Evolutionary conservation across 2,888 invertebrate species (phyloP).

Genomic region (Homarus gammarus): DNA sequence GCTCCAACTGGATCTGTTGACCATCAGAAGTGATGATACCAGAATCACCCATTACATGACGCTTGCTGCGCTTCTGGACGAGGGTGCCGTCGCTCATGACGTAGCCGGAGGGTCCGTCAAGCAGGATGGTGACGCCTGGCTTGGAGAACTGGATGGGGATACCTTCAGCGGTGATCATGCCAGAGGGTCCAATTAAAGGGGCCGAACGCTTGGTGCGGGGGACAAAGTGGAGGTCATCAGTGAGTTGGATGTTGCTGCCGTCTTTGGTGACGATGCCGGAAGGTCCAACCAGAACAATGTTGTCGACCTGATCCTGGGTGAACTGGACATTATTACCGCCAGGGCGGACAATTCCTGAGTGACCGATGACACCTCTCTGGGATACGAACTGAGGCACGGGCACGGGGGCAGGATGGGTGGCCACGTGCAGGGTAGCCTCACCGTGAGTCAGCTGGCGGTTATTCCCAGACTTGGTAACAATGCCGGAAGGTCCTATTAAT

Average conservation of each 20-base stretch:
- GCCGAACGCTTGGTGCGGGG: not conserved
- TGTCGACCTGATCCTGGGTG: slow-evolving; percentile 50
- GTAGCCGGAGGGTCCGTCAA: slow-evolving; percentile 41
- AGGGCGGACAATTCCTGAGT: slow-evolving; percentile 59
- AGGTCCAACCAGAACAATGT: slow-evolving; percentile 64
- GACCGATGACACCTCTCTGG: slow-evolving; percentile 17
- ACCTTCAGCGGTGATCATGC: slow-evolving; percentile 39
- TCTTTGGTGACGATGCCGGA: slow-evolving; percentile 64
- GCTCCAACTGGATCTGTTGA: not conserved
- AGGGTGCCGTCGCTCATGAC: slow-evolving; percentile 16
- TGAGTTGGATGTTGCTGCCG: slow-evolving; percentile 53
- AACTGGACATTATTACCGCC: slow-evolving; percentile 68
- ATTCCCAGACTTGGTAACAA: slow-evolving; percentile 59
- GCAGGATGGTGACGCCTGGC: not conserved
- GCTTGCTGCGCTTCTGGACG: slow-evolving; percentile 26
- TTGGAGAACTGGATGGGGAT: slow-evolving; percentile 1
- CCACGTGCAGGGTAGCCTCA: slow-evolving; percentile 42
- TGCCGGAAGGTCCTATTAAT: slow-evolving; percentile 62
- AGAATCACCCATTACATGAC: slow-evolving; percentile 14
- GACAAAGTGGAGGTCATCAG: not conserved
- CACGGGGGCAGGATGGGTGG: slow-evolving; percentile 26
- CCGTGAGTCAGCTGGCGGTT: slow-evolving; percentile 67
- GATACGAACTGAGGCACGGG: slow-evolving; percentile 14
- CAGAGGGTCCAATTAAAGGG: slow-evolving; percentile 54
- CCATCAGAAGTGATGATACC: slow-evolving; percentile 1